Evolutionary conservation across 2,113 vertebrate genomes (phyloP).

Genomic region (Pangasianodon gigas): DNA sequence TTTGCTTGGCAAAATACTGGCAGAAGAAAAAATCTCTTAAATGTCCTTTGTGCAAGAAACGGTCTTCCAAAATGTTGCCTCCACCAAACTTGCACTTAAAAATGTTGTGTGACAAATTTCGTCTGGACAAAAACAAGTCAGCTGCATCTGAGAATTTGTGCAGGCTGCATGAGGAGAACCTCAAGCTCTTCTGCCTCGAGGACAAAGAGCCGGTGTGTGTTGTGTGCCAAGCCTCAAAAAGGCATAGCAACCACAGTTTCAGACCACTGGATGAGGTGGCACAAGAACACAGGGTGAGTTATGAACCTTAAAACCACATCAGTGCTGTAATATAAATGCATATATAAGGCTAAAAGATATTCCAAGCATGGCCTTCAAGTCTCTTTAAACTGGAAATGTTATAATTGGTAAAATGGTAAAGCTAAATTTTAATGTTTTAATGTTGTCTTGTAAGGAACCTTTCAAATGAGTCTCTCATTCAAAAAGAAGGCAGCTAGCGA

Average conservation of each 20-base stretch:
- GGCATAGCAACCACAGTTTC: background rate
- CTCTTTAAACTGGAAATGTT: background rate
- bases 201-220: constrained; percentile 10
- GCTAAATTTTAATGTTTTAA: background rate
- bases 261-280: constrained; percentile 17
- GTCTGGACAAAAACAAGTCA: background rate
- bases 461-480: background rate
- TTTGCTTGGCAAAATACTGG: background rate
- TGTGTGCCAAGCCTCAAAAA: background rate
- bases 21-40: background rate
- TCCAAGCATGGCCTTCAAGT: background rate
- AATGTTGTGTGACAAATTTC: background rate
- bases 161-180: background rate
- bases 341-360: background rate
- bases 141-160: background rate
- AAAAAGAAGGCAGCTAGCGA: background rate
- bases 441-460: background rate
- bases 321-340: background rate
- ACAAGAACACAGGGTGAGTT: background rate
- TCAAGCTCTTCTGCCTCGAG: constrained; percentile 12
- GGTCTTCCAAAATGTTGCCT: background rate
- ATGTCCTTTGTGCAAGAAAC: constrained; percentile 11
- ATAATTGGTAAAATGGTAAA: background rate
- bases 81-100: background rate
- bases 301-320: background rate